phyloP scores from a whole-genome alignment of 2,113 vertebrate species.

The Sylvilagus bachmani region DNA sequence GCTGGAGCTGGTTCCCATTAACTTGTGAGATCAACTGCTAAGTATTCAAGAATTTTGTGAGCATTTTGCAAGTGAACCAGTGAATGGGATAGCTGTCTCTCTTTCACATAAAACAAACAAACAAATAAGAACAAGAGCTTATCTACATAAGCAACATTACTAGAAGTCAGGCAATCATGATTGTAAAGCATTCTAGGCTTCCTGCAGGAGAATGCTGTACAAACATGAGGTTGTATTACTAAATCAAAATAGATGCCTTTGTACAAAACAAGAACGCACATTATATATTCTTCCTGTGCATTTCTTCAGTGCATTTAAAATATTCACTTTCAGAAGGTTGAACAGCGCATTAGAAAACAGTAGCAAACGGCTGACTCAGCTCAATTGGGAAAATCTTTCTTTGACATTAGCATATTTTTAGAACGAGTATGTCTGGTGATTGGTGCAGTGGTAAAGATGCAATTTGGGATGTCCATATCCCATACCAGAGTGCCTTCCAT shows the following conservation, averaged over 20 bases:
- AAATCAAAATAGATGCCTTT: constrained; percentile 13
- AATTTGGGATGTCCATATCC: too few species aligned
- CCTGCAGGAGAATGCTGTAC: not conserved
- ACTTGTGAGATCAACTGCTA: not conserved
- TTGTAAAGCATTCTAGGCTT: not conserved
- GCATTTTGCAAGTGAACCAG: too few species aligned
- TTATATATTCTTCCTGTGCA: not conserved
- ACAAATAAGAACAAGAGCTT: not conserved
- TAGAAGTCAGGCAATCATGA: not conserved
- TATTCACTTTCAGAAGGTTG: constrained; percentile 21
- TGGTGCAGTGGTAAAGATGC: too few species aligned
- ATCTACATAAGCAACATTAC: not conserved
- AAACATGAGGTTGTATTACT: constrained; percentile 9
- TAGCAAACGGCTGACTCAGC: not conserved
- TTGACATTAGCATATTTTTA: constrained; percentile 25
- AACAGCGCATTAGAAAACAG: constrained; percentile 35
- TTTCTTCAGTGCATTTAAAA: constrained; percentile 36
- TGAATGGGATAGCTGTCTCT: too few species aligned
- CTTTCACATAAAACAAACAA: too few species aligned
- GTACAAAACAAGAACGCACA: not conserved
- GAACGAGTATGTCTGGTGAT: not conserved
- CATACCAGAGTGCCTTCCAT: too few species aligned
- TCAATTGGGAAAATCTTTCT: constrained; percentile 3
- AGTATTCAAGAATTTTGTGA: not conserved
- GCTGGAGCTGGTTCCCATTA: not conserved